Base-by-base conservation (phyloP, 2,888 invertebrate genomes). In the Beris morrisii region DNA sequence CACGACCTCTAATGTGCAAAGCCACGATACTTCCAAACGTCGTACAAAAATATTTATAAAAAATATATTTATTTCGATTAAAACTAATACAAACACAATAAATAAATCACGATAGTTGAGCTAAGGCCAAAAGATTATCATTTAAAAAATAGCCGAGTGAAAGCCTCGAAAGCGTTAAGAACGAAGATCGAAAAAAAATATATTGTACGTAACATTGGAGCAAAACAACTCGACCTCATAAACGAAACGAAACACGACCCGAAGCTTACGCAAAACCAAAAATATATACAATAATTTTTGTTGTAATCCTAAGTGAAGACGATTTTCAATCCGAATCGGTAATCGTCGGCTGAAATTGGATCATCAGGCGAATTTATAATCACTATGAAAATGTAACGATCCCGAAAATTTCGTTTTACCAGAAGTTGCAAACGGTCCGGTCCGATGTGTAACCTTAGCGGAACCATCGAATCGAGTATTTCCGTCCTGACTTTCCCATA, bases 391-490 rank as follows among this genome's bases (percentile, higher is more conserved):
- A 43, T 38, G 50, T 12, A 61, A 5, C 11, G 61, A 61, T 61
- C 61, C 61, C 52, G 61, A 30, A 50, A 43, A 61, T 52, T 61
- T 61, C 52, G 78, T 78, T 73, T 77, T 80, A 77, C 80, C 80
- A 65, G 67, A 59, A 63, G 73, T 71, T 70, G 76, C 72, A 69
- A 74, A 69, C 43, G 75, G 72, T 61, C 70, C 75, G 13, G 72
- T 71, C 5, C 73, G 75, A 71, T 81, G 81, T 59, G 76, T 71
- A 11, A 81, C 75, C 22, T 75, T 74, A 0, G 79, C 80, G 0
- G 78, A 75, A 9, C 79, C 80, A 66, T 81, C 79, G 31, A 80
- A 69, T 66, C 78, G 76, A 0, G 79, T 79, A 12, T 77, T 76
- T 11, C 74, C 76, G 68, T 79, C 79, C 0, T 73, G 69, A 59